Evolutionary conservation across 2,888 invertebrate species (phyloP).

Genomic region (Agonum fuliginosum): DNA sequence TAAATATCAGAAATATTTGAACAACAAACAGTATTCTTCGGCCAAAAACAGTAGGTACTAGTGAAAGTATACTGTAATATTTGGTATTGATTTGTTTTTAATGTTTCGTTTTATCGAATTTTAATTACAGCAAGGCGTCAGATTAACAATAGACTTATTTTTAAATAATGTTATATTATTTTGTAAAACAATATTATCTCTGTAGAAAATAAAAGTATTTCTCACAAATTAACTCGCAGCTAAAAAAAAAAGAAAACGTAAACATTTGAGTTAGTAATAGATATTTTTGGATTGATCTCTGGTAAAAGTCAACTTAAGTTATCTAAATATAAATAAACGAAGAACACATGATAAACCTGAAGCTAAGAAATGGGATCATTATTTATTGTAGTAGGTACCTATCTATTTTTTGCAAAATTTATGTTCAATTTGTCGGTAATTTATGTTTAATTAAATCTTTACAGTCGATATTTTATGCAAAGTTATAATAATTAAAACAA

Average conservation of each 20-base stretch:
- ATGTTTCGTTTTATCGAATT: constrained; percentile 36
- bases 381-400: background rate
- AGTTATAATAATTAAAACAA: too few species aligned
- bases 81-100: constrained; percentile 29
- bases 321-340: background rate
- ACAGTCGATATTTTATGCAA: too few species aligned
- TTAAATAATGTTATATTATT: background rate
- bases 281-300: background rate
- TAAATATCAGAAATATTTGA: constrained; percentile 49
- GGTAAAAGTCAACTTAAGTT: background rate
- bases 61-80: constrained; percentile 37
- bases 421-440: too few species aligned
- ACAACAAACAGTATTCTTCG: constrained; percentile 41
- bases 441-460: too few species aligned
- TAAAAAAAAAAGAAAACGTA: background rate
- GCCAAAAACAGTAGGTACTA: background rate
- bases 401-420: background rate
- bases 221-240: background rate
- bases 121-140: constrained; percentile 15
- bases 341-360: background rate
- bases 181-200: background rate
- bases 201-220: background rate
- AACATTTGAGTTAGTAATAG: background rate
- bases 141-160: background rate
- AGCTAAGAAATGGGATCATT: background rate